Base-by-base conservation (phyloP, 2,113 vertebrate species). In the Syngnathus scovelli region DNA sequence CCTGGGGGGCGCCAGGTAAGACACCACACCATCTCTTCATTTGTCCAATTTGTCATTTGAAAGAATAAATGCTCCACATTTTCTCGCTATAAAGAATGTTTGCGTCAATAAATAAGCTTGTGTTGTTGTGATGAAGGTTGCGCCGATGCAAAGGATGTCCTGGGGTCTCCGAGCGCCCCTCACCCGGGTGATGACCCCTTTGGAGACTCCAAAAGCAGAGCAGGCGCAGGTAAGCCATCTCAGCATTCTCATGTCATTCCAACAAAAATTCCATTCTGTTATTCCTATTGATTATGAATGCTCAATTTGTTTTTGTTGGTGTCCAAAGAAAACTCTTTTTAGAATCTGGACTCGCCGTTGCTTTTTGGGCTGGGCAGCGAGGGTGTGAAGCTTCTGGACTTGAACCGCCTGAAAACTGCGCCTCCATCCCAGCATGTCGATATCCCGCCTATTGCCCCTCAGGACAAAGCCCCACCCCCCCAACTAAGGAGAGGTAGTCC, bases 351-450 rank as follows among this genome's bases (percentile, higher is more conserved):
- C 66, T 71, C 83, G 64, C 77, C 56, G 89, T 93, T 0, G 89
- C 90, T 95, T 95, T 81, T 82, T 94, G 81, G 93, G 93, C 39
- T 67, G 74, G 1, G 91, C 9, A 18, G 37, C 18, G 37, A 37
- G 5, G 93, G 90, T 1, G 92, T 92, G 1, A 90, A 91, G 10
- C 88, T 95, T 1, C 92, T 93, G 2, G 92, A 95, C 78, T 74
- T 93, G 84, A 93, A 94, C 79, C 87, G 92, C 1, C 85, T 94
- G 21, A 58, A 58, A 36, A 58, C 27, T 16, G 55, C 13, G 27
- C 61, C 11, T 9, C 18, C 10, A 13, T 11, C 61, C 39, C 21
- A 61, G 19, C 59, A 43, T 61, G 59, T 6, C 6, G 16, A 21
- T 21, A 38, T 90, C 76, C 92, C 89, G 68, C 86, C 85, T 18